These are phyloP conservation scores for Strigamia maritima DNA, from an alignment of 2,888 invertebrate genomes.

Conservation along the genomic window DNA sequence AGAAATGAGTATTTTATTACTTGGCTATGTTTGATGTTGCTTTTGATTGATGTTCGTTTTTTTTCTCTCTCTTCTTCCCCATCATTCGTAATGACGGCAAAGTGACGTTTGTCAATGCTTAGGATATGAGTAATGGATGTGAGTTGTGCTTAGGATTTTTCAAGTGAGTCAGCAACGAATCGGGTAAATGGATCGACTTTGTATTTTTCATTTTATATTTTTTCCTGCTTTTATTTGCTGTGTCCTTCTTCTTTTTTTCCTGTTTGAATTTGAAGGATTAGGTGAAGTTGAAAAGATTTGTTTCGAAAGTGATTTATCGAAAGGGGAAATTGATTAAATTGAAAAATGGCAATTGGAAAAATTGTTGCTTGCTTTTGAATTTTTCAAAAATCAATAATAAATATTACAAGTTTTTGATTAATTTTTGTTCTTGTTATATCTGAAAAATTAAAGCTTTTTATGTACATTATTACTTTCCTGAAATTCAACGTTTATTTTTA, in stretches of 20 bases:
- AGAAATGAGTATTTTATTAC: conserved; percentile 32
- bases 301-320: conserved; percentile 8
- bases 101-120: conserved; percentile 34
- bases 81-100: conserved; percentile 31
- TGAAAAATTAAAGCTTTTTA: too few species aligned
- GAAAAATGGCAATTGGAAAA: background rate
- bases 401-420: background rate
- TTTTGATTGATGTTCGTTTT: conserved; percentile 31
- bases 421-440: too few species aligned
- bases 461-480: too few species aligned
- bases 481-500: too few species aligned
- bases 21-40: conserved; percentile 21
- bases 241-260: background rate
- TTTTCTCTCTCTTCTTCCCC: background rate
- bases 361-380: background rate
- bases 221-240: conserved; percentile 1
- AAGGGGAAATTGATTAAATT: background rate
- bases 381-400: background rate
- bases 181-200: conserved; percentile 26
- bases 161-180: conserved; percentile 26
- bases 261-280: conserved; percentile 18
- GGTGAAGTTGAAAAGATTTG: conserved; percentile 15
- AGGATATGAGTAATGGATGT: conserved; percentile 31
- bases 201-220: conserved; percentile 24
- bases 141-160: conserved; percentile 32